Conservation (phyloP, 2,888 invertebrate genomes). For the Eulithis testata region DNA sequence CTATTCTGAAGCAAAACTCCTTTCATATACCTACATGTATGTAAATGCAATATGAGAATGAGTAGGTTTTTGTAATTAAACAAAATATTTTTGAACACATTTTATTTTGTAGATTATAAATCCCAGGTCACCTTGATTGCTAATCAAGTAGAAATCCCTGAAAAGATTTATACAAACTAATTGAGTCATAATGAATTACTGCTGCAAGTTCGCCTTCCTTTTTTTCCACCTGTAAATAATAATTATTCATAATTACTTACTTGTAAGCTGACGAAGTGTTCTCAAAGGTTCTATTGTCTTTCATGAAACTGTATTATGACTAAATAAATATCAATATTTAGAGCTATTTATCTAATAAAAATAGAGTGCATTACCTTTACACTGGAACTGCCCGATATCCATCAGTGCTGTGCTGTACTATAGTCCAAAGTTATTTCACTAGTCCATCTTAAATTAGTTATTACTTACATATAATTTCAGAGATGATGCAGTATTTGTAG, state of each 20-base stretch:
- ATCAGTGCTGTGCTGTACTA: background rate
- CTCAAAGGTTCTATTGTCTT: background rate
- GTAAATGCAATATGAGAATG: no score
- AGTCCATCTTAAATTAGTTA: slow-evolving; percentile 3
- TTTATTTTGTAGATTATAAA: slow-evolving; percentile 34
- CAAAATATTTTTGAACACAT: slow-evolving; percentile 35
- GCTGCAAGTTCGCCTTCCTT: slow-evolving; percentile 4
- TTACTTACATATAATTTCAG: slow-evolving; percentile 9
- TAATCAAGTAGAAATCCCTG: slow-evolving; percentile 29
- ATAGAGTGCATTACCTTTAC: slow-evolving; percentile 15
- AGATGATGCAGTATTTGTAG: slow-evolving; percentile 4
- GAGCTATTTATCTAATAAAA: background rate
- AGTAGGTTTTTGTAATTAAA: slow-evolving; percentile 24
- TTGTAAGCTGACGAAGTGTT: background rate
- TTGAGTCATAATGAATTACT: slow-evolving; percentile 11
- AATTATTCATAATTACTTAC: slow-evolving; percentile 6
- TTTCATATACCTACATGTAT: no score
- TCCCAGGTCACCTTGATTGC: slow-evolving; percentile 38
- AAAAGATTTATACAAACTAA: slow-evolving; percentile 27
- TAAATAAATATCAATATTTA: background rate
- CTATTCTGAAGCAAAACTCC: no score
- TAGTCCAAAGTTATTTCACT: background rate
- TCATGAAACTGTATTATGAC: background rate
- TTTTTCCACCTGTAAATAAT: slow-evolving; percentile 4
- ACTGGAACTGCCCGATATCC: background rate